These are phyloP conservation scores for Noctua janthe DNA, from an alignment of 2,888 invertebrate species.

Conservation along the genomic window DNA sequence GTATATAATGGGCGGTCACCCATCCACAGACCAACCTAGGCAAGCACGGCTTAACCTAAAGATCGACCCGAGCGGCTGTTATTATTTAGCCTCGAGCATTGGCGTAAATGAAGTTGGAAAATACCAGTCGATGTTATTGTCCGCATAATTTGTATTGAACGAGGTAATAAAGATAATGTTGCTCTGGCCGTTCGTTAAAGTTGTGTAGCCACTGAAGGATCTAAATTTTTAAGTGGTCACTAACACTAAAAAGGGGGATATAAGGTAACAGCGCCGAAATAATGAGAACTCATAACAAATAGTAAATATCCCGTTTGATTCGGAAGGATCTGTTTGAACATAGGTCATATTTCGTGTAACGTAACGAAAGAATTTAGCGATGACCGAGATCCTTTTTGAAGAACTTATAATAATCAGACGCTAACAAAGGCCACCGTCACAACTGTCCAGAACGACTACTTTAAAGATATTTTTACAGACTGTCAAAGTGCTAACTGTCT, in stretches of 20 bases:
- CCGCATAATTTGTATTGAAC: neutral
- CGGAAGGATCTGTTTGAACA: neutral
- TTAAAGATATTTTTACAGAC: neutral
- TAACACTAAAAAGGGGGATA: too few relatives aligned
- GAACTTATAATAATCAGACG: neutral
- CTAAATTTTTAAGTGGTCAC: neutral
- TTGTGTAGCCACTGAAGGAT: neutral
- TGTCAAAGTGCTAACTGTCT: neutral
- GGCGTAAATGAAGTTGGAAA: neutral
- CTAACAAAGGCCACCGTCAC: neutral
- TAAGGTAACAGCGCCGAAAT: too few relatives aligned
- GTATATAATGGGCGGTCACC: too few relatives aligned
- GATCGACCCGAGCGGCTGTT: too few relatives aligned
- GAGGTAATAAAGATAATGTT: neutral
- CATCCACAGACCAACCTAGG: too few relatives aligned
- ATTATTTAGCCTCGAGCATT: too few relatives aligned
- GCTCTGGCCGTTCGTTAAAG: neutral
- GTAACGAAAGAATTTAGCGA: neutral
- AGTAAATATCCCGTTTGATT: too few relatives aligned
- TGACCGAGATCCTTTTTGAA: neutral
- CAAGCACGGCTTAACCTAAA: too few relatives aligned
- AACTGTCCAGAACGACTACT: neutral
- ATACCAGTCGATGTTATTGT: neutral
- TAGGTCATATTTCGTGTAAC: neutral
- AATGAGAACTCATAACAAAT: too few relatives aligned